phyloP scores from a whole-genome alignment of 2,113 vertebrate genomes.

The Odobenus rosmarus region DNA sequence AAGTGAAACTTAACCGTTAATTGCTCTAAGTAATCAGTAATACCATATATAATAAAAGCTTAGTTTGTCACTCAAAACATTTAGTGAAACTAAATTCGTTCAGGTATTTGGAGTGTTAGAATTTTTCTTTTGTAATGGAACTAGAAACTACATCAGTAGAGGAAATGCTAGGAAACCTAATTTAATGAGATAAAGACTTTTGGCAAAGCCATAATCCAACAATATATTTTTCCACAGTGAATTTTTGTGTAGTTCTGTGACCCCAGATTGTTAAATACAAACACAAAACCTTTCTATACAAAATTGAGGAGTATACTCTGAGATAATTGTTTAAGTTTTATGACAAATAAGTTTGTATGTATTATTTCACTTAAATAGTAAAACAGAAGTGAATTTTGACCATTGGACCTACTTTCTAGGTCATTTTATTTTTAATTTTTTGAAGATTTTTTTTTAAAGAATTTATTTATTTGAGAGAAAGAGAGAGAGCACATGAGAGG shows the following conservation, averaged over 20 bases:
- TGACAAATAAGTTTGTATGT: neutral
- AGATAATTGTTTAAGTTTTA: neutral
- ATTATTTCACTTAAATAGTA: slow-evolving; percentile 11
- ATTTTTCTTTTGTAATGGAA: neutral
- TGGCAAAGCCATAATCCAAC: neutral
- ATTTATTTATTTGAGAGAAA: neutral
- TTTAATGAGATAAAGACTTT: neutral
- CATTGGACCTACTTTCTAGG: neutral
- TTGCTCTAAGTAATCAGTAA: neutral
- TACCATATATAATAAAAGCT: neutral
- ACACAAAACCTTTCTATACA: neutral
- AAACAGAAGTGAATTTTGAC: neutral
- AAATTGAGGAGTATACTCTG: neutral
- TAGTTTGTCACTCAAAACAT: neutral
- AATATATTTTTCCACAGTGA: neutral
- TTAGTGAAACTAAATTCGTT: neutral
- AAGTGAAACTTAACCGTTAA: neutral
- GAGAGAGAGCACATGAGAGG: no score
- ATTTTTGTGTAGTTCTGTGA: neutral
- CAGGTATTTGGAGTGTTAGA: neutral
- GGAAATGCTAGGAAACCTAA: neutral
- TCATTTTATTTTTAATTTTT: neutral
- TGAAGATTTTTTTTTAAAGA: neutral
- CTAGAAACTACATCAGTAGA: neutral
- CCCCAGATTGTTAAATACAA: slow-evolving; percentile 9